phyloP scores from a whole-genome alignment of 1,140 invertebrate species.

The Ericerus pela region DNA sequence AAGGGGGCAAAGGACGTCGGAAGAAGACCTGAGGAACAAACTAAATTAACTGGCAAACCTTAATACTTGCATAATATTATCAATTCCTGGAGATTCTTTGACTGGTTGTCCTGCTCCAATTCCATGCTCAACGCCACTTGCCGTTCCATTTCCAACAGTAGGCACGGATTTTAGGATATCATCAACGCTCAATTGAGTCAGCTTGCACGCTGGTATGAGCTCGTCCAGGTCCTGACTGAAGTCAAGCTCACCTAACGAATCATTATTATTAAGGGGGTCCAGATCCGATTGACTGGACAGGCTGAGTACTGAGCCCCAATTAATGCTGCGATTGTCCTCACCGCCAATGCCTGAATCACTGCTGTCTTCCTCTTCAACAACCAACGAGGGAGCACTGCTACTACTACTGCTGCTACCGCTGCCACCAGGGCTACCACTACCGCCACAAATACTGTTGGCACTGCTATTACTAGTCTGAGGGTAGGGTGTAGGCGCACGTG shows the following conservation, averaged over 20 bases:
- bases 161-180: conserved; percentile 41
- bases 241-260: conserved; percentile 30
- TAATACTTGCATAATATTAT: conserved; percentile 20
- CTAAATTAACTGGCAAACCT: conserved; percentile 9
- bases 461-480: conserved; percentile 22
- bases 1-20: background rate
- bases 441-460: conserved; percentile 14
- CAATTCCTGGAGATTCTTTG: conserved; percentile 15
- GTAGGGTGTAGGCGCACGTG: conserved; percentile 34
- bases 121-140: too few relatives aligned
- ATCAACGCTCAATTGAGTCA: conserved; percentile 37
- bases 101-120: background rate
- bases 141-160: too few relatives aligned
- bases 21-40: background rate
- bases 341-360: conserved; percentile 22
- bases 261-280: conserved; percentile 65
- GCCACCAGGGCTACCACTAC: background rate
- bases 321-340: conserved; percentile 40
- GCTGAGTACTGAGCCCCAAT: conserved; percentile 79
- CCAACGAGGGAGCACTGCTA: background rate
- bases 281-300: conserved; percentile 67
- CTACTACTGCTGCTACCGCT: conserved; percentile 9
- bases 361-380: background rate
- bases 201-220: conserved; percentile 46
- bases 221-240: conserved; percentile 29